Evolutionary conservation across 2,113 vertebrate species (phyloP).

Genomic region (Spea multiplicata): DNA sequence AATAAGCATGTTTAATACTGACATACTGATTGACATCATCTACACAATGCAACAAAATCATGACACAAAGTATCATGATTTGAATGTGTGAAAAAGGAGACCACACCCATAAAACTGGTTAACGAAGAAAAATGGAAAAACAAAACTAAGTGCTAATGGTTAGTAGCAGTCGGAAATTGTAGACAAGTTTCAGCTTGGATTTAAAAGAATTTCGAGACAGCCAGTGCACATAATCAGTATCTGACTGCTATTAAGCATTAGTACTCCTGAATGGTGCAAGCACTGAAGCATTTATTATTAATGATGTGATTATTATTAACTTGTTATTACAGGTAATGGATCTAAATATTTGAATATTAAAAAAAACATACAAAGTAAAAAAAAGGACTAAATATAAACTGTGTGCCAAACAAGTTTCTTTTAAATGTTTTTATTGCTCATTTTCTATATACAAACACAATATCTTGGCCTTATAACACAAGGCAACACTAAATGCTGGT

Average conservation of each 20-base stretch:
- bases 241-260: slow-evolving; percentile 93
- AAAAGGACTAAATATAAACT: slow-evolving; percentile 82
- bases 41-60: slow-evolving; percentile 86
- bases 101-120: slow-evolving; percentile 75
- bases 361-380: slow-evolving; percentile 52
- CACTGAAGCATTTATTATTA: slow-evolving; percentile 87
- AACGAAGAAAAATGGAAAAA: slow-evolving; percentile 77
- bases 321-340: slow-evolving; percentile 88
- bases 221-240: slow-evolving; percentile 71
- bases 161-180: slow-evolving; percentile 82
- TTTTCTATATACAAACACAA: slow-evolving; percentile 90
- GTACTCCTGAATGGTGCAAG: slow-evolving; percentile 80
- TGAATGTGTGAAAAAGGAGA: slow-evolving; percentile 77
- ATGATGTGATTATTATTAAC: slow-evolving; percentile 92
- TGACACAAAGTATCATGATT: slow-evolving; percentile 86
- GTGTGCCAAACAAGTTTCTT: slow-evolving; percentile 85
- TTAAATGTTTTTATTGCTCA: slow-evolving; percentile 94
- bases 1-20: slow-evolving; percentile 80
- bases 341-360: slow-evolving; percentile 75
- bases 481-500: slow-evolving; percentile 81
- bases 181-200: slow-evolving; percentile 68
- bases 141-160: slow-evolving; percentile 80
- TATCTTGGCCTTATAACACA: slow-evolving; percentile 85
- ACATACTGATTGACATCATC: slow-evolving; percentile 79
- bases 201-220: slow-evolving; percentile 65